Base-by-base conservation (phyloP, 92 coral and sea anemone species). In the Epizoanthus ramosus region DNA sequence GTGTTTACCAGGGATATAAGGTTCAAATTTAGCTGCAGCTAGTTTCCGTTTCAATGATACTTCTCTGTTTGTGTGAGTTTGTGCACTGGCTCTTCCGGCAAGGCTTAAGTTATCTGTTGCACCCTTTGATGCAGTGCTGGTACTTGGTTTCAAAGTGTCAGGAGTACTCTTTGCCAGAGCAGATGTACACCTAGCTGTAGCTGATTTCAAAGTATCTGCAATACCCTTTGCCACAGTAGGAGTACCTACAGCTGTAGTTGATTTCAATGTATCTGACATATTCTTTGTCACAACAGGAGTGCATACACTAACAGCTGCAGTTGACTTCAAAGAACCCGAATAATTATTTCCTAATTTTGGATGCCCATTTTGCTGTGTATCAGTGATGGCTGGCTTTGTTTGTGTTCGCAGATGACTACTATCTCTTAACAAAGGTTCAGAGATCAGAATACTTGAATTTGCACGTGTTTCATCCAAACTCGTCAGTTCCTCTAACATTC, bases 1-100 rank as follows among this genome's bases (percentile, higher is more conserved):
- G 47, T 82, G 89, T 64, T 90, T 95, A 69, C 87, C 89, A 28
- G 98, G 98, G 16, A 95, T 89, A 71, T 93, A 95, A 0, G 98
- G 98, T 60, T 89, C 94, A 90, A 95, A 95, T 31, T 88, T 87
- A 12, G 73, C 73, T 24, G 81, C 73, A 23, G 53, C 43, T 10
- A 61, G 37, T 58, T 80, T 85, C 23, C 87, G 63, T 74, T 85
- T 88, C 64, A 84, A 71, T 25, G 66, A 66, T 18, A 83, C 63
- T 8, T 65, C 73, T 28, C 87, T 28, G 12, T 69, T 71, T 4
- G 59, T 16, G 6, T 0, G 41, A 57, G 28, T 53, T 75, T 73
- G 33, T 22, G 80, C 4, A 70, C 43, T 52, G 52, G 79, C 18
- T 64, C 63, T 24, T 28, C 73, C 8, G 25, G 65, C 17, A 28